These are phyloP conservation scores for Gambusia affinis DNA, from an alignment of 2,113 vertebrate genomes.

Conservation along the genomic window DNA sequence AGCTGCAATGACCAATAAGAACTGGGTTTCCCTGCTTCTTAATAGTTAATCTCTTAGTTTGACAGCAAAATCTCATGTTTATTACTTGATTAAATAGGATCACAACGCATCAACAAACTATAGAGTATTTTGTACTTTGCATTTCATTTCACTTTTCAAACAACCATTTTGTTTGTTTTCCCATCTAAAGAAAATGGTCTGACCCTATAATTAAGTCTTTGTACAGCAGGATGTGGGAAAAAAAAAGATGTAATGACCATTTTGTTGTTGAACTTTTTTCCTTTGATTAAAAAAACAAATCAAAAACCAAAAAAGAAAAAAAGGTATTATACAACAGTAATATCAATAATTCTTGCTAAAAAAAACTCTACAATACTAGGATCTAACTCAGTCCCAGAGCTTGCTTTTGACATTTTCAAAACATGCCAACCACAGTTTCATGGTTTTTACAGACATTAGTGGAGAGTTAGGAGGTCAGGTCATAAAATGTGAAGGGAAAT, in stretches of 20 bases:
- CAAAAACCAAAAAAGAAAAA: no score
- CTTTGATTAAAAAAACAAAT: not conserved
- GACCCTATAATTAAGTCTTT: not conserved
- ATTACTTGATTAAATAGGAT: not conserved
- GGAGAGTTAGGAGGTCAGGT: fast-evolving
- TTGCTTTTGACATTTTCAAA: not conserved
- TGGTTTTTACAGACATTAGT: not conserved
- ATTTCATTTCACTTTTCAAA: not conserved
- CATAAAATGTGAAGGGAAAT: not conserved
- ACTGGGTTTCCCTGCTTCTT: no score
- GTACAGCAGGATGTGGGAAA: not conserved
- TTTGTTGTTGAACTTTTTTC: not conserved
- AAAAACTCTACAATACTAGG: not conserved
- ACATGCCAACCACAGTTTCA: not conserved
- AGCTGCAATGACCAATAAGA: no score
- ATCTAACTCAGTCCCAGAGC: not conserved
- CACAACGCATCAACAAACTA: not conserved
- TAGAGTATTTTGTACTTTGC: not conserved
- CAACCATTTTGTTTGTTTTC: not conserved
- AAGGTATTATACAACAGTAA: no score
- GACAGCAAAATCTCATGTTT: not conserved
- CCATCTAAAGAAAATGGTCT: not conserved
- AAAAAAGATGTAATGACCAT: not conserved
- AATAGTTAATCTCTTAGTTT: no score
- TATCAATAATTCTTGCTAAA: not conserved